These are phyloP conservation scores for Stenopsyche tienmushanensis DNA, from an alignment of 1,140 invertebrate species.

Conservation along the genomic window DNA sequence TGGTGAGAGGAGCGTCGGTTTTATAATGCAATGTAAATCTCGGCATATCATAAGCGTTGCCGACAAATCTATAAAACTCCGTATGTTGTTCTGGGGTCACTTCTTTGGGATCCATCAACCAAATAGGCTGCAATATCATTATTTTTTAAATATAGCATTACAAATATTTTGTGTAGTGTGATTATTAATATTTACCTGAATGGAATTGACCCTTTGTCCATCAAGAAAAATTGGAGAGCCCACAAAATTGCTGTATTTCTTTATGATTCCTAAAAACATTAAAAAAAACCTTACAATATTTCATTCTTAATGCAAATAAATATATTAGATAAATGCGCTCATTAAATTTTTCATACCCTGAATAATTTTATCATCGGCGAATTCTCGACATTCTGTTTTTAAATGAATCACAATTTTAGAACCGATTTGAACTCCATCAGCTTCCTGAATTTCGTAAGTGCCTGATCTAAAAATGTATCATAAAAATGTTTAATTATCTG, in stretches of 20 bases:
- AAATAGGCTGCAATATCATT: conserved; percentile 71
- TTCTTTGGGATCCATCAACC: conserved; percentile 89
- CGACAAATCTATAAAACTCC: conserved; percentile 89
- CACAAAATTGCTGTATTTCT: conserved; percentile 97
- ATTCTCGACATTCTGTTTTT: conserved; percentile 84
- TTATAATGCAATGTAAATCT: conserved; percentile 83
- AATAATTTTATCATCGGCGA: conserved; percentile 82
- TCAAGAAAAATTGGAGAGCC: conserved; percentile 91
- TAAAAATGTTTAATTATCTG: too few relatives aligned
- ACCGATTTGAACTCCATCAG: conserved; percentile 79
- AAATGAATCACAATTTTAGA: conserved; percentile 93
- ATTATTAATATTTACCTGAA: conserved; percentile 62
- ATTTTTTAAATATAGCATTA: conserved; percentile 18
- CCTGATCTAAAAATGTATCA: conserved; percentile 65
- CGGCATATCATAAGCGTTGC: conserved; percentile 81
- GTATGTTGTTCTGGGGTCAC: conserved; percentile 83
- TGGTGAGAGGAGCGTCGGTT: conserved; percentile 88
- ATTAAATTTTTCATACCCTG: too few relatives aligned
- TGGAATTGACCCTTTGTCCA: conserved; percentile 80
- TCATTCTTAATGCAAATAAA: too few relatives aligned
- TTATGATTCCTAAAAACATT: conserved; percentile 77
- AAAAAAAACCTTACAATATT: conserved; percentile 23
- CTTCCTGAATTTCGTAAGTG: conserved; percentile 84
- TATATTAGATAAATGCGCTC: conserved; percentile 18
- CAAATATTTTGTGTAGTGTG: background rate